phyloP scores from a whole-genome alignment of 2,888 invertebrate species.

The Saturnia japonica region DNA sequence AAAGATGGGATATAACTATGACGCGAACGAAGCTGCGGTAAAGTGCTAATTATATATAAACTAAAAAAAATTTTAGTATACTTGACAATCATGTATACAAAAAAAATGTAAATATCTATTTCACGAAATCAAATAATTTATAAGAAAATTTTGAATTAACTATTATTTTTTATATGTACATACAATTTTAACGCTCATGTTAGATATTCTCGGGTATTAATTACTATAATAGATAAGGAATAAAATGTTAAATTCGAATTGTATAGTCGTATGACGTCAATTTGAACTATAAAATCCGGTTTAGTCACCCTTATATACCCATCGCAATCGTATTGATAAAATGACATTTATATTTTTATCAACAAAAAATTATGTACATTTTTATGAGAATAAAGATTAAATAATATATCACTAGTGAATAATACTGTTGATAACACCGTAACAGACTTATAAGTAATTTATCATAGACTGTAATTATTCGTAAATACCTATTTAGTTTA shows the following conservation, averaged over 20 bases:
- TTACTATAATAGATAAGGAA: neutral
- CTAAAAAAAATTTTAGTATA: no score
- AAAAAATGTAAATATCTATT: no score
- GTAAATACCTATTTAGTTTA: neutral
- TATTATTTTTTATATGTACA: no score
- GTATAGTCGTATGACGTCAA: neutral
- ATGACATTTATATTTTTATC: constrained; percentile 1
- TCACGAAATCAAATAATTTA: no score
- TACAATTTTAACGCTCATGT: neutral
- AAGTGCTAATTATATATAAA: no score
- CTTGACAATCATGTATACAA: no score
- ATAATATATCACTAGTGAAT: constrained; percentile 6
- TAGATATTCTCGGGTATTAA: neutral
- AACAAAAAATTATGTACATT: neutral
- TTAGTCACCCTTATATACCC: neutral
- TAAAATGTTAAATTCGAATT: neutral
- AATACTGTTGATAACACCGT: constrained; percentile 6
- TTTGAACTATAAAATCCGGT: neutral
- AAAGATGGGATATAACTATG: no score
- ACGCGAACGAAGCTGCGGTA: no score
- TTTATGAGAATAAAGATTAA: constrained; percentile 11
- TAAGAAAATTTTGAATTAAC: no score
- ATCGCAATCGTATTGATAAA: neutral
- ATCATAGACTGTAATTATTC: neutral
- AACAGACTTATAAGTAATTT: constrained; percentile 7